These are phyloP conservation scores for Sebastes itinus DNA, from an alignment of 2,797 vertebrate genomes.

Conservation along the genomic window DNA sequence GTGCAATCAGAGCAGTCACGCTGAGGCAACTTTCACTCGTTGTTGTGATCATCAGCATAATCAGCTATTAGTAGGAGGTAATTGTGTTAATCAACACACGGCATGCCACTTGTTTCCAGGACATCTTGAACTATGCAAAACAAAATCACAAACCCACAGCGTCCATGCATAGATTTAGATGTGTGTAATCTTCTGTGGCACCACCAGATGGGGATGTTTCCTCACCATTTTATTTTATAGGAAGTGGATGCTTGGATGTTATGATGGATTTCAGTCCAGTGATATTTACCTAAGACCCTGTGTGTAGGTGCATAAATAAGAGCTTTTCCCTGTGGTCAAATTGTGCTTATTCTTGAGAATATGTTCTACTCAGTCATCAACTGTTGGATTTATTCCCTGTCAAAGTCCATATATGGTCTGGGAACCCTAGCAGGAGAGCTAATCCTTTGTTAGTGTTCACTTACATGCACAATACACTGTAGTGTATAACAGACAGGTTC, in stretches of 20 bases:
- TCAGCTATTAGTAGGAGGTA: slow-evolving; percentile 25
- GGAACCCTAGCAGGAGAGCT: background rate
- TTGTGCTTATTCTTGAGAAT: background rate
- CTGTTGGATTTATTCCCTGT: background rate
- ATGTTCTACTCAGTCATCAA: background rate
- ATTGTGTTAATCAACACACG: slow-evolving; percentile 33
- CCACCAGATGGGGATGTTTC: slow-evolving; percentile 60
- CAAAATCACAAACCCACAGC: background rate
- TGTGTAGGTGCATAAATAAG: background rate
- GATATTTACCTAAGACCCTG: background rate
- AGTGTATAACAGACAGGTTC: background rate
- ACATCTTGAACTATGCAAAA: slow-evolving; percentile 13
- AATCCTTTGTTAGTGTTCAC: background rate
- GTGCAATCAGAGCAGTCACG: slow-evolving; percentile 34
- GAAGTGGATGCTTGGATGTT: background rate
- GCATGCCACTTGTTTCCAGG: slow-evolving; percentile 11
- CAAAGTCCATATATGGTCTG: background rate
- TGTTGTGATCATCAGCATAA: slow-evolving; percentile 19
- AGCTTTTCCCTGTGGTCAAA: background rate
- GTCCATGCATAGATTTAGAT: background rate
- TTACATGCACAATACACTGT: background rate
- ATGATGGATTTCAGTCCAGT: background rate
- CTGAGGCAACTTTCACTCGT: background rate
- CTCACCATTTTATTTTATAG: background rate
- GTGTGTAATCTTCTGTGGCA: background rate